These are phyloP conservation scores for Hypomecis atomaria DNA, from an alignment of 2,888 invertebrate genomes.

Conservation along the genomic window DNA sequence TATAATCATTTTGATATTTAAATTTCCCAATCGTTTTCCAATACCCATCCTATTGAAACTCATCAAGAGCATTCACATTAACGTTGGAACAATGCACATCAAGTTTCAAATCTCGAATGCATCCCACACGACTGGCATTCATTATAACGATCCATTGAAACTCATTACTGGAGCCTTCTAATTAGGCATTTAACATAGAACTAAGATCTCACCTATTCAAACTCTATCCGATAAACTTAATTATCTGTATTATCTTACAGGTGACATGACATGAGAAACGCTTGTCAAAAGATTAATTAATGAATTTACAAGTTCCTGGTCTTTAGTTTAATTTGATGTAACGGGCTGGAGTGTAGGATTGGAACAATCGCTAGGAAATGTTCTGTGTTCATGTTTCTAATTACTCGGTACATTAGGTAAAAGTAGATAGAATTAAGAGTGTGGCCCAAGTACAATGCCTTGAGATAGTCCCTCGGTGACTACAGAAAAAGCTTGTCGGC, in stretches of 20 bases:
- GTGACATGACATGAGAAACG: constrained; percentile 52
- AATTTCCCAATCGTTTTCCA: constrained; percentile 14
- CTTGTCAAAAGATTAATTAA: constrained; percentile 54
- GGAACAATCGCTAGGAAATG: constrained; percentile 30
- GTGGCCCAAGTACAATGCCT: not conserved
- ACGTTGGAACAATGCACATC: constrained; percentile 40
- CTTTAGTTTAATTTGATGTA: constrained; percentile 28
- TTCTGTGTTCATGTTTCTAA: not conserved
- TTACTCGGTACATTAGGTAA: not conserved
- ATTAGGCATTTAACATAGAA: constrained; percentile 68
- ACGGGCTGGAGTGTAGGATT: constrained; percentile 14
- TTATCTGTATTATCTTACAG: constrained; percentile 53
- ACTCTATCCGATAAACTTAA: constrained; percentile 71
- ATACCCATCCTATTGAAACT: constrained; percentile 9
- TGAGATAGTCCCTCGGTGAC: not conserved
- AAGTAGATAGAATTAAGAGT: not conserved
- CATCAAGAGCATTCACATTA: constrained; percentile 20
- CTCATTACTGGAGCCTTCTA: constrained; percentile 59
- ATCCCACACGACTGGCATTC: constrained; percentile 55
- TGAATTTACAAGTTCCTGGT: constrained; percentile 33
- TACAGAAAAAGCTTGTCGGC: too few species aligned
- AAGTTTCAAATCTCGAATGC: constrained; percentile 45
- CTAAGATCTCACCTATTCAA: constrained; percentile 72
- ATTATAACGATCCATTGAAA: constrained; percentile 74
- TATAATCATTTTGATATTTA: not conserved